Conservation (phyloP, 92 coral and sea anemone genomes). For the Blastomussa wellsi region DNA sequence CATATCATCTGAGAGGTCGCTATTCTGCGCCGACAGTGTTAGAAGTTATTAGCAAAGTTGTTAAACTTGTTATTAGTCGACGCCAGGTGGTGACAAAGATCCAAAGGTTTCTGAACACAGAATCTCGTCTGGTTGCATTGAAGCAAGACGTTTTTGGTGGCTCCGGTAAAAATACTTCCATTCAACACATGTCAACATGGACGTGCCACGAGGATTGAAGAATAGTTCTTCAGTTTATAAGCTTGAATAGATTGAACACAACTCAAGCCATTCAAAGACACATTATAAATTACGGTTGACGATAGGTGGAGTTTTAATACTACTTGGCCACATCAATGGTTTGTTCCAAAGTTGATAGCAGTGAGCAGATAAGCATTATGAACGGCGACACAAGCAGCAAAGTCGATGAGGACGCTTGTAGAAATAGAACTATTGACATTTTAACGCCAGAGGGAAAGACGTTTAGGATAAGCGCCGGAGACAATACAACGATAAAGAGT, state of each 20-base stretch:
- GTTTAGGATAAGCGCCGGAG: conserved; percentile 28
- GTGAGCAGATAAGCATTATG: conserved; percentile 18
- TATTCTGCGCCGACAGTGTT: background rate
- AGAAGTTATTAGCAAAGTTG: conserved; percentile 3
- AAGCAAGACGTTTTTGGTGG: background rate
- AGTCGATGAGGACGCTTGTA: background rate
- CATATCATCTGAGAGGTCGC: background rate
- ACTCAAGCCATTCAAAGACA: background rate
- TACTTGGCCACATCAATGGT: conserved; percentile 32
- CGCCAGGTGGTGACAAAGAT: background rate
- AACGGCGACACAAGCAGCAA: background rate
- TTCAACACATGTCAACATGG: background rate
- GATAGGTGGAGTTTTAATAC: background rate
- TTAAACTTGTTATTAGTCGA: conserved; percentile 4
- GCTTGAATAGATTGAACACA: background rate
- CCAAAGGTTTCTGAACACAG: background rate
- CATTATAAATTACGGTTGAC: background rate
- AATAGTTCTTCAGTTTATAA: background rate
- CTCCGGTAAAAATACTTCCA: background rate
- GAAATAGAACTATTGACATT: conserved; percentile 18
- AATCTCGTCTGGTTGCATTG: background rate
- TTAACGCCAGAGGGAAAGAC: conserved; percentile 46
- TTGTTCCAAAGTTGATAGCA: conserved; percentile 31
- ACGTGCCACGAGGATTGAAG: background rate
- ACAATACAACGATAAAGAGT: conserved; percentile 27